Conservation (phyloP, 2,888 invertebrate species). For the Eupithecia insigniata region DNA sequence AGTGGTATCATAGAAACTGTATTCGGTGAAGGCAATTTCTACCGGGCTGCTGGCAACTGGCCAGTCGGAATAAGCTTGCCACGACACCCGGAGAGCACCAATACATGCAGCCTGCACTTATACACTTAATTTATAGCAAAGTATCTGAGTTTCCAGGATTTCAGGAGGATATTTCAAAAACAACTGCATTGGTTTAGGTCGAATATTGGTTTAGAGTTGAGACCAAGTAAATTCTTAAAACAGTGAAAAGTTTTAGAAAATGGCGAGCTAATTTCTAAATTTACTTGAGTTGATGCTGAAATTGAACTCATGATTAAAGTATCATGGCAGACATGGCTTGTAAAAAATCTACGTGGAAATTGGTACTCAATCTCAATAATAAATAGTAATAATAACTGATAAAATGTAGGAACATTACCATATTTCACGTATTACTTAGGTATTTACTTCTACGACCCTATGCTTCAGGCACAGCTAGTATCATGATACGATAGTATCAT, state of each 20-base stretch:
- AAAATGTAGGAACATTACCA: too few species aligned
- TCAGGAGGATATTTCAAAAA: conserved; percentile 20
- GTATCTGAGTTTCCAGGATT: conserved; percentile 21
- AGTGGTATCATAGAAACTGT: conserved; percentile 71
- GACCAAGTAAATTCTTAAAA: neutral
- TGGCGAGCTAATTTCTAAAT: too few species aligned
- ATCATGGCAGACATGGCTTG: too few species aligned
- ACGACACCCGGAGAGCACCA: conserved; percentile 71
- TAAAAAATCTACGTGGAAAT: too few species aligned
- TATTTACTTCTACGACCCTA: too few species aligned
- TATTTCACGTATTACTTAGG: too few species aligned
- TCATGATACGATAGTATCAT: too few species aligned
- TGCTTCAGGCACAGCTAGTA: too few species aligned
- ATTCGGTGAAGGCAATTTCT: conserved; percentile 79
- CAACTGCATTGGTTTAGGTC: neutral
- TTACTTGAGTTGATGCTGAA: too few species aligned
- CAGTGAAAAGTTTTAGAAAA: neutral
- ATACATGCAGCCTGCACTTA: conserved; percentile 68
- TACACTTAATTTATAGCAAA: conserved; percentile 60
- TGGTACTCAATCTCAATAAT: too few species aligned
- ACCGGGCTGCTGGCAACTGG: conserved; percentile 71
- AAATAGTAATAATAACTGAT: too few species aligned
- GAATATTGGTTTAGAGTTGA: neutral
- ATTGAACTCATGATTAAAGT: too few species aligned
- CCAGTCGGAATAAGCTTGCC: conserved; percentile 80